Evolutionary conservation across 2,888 invertebrate genomes (phyloP).

Genomic region (Sussaba pulchella): DNA sequence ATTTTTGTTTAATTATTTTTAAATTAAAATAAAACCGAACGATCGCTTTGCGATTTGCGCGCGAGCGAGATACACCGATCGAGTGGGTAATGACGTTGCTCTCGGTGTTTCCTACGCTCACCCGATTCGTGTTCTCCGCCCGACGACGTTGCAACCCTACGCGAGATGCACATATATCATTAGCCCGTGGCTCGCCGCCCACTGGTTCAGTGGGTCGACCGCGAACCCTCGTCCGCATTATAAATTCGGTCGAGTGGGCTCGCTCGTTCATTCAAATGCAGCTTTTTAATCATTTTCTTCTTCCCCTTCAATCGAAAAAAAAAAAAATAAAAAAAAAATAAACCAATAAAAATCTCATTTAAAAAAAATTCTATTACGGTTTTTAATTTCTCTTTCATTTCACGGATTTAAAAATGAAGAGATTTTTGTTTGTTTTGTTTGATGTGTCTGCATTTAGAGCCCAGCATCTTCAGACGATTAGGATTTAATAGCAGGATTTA

Average conservation of each 20-base stretch:
- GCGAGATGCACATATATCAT: constrained; percentile 40
- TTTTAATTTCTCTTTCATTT: no score
- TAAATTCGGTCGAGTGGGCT: constrained; percentile 59
- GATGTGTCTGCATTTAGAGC: no score
- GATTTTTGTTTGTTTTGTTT: no score
- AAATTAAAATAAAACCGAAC: neutral
- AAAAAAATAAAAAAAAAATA: no score
- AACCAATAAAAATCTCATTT: no score
- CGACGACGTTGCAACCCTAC: constrained; percentile 30
- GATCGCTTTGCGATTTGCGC: constrained; percentile 7
- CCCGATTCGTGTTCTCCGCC: constrained; percentile 5
- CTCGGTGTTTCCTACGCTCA: constrained; percentile 24
- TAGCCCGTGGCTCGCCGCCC: constrained; percentile 49
- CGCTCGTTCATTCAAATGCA: no score
- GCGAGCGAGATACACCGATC: constrained; percentile 42
- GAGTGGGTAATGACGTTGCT: constrained; percentile 47
- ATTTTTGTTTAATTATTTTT: neutral
- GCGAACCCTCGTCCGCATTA: constrained; percentile 47
- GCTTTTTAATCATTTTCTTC: no score
- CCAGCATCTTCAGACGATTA: no score
- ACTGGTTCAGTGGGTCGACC: constrained; percentile 66
- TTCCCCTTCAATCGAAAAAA: no score
- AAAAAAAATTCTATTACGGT: no score
- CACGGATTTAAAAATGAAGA: no score
- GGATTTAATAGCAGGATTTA: no score